phyloP scores from a whole-genome alignment of 1,140 invertebrate genomes.

The Ceratosolen solmsi region DNA sequence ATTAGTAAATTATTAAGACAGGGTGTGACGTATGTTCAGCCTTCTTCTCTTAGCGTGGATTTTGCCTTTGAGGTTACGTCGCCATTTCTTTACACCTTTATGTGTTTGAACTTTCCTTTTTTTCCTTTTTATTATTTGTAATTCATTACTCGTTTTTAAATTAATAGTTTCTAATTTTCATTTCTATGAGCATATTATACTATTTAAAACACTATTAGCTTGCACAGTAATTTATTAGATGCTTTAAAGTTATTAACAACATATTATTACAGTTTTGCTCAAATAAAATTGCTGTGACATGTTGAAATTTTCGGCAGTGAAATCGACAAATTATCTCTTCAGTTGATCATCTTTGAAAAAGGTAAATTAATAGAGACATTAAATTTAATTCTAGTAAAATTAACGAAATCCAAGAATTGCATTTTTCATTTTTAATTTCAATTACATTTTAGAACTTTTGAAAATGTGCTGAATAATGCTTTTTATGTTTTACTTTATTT shows the following conservation, averaged over 20 bases:
- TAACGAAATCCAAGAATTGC: background rate
- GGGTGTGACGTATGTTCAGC: background rate
- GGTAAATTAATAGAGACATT: constrained; percentile 25
- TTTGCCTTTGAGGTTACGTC: constrained; percentile 30
- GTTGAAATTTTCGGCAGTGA: constrained; percentile 16
- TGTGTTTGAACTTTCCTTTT: background rate
- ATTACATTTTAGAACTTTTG: background rate
- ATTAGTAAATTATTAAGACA: background rate
- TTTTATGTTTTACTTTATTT: background rate
- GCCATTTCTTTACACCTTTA: constrained; percentile 15
- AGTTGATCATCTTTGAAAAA: constrained; percentile 16
- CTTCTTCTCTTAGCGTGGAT: constrained; percentile 29
- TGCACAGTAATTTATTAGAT: background rate
- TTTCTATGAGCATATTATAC: background rate
- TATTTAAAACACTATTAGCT: too few species aligned
- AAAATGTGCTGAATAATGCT: background rate
- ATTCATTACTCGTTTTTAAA: background rate
- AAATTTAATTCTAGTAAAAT: background rate
- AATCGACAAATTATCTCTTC: constrained; percentile 36
- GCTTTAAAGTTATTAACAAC: background rate
- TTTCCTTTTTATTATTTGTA: background rate
- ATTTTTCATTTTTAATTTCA: background rate
- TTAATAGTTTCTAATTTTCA: background rate
- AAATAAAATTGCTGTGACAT: constrained; percentile 18
- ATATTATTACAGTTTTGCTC: background rate